Percentiles rank a stretch among this genome's conserved stretches.
Conservation (phyloP, 1,140 invertebrate species). For the Carposina sasakii region DNA sequence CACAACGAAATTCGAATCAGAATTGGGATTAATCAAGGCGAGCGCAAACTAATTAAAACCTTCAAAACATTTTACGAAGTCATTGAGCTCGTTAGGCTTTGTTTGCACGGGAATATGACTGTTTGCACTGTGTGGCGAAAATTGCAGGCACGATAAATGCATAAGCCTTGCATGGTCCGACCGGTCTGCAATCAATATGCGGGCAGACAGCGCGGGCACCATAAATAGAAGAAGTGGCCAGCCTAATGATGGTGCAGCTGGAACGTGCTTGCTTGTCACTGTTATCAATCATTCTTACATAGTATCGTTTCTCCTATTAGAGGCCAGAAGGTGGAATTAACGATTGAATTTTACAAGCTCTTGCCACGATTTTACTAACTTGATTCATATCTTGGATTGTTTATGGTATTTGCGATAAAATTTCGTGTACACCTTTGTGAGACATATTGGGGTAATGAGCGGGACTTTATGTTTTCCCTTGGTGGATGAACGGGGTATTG, state of each 20-base stretch:
- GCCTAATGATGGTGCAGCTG: constrained; percentile 48
- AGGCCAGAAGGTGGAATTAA: constrained; percentile 22
- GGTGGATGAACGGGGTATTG: constrained; percentile 41
- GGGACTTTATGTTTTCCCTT: constrained; percentile 50
- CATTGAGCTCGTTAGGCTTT: constrained; percentile 39
- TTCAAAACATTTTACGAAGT: constrained; percentile 37
- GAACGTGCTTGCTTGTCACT: constrained; percentile 42
- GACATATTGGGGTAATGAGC: constrained; percentile 23
- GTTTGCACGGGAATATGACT: constrained; percentile 33
- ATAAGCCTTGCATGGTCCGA: constrained; percentile 35
- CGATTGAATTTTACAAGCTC: constrained; percentile 34
- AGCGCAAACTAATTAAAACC: constrained; percentile 25
- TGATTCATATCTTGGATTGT: too few species aligned
- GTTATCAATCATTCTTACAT: constrained; percentile 56
- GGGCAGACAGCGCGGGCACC: constrained; percentile 47
- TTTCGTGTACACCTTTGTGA: constrained; percentile 15
- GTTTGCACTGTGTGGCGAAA: too few species aligned
- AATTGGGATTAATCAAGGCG: too few species aligned
- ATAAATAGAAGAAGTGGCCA: constrained; percentile 57
- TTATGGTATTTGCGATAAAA: constrained; percentile 10
- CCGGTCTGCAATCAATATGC: constrained; percentile 57
- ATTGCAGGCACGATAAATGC: constrained; percentile 48
- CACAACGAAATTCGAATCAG: too few species aligned
- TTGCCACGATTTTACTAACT: too few species aligned
- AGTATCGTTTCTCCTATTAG: constrained; percentile 41